These are phyloP conservation scores for Archips xylosteana DNA, from an alignment of 2,888 invertebrate species.

Conservation along the genomic window DNA sequence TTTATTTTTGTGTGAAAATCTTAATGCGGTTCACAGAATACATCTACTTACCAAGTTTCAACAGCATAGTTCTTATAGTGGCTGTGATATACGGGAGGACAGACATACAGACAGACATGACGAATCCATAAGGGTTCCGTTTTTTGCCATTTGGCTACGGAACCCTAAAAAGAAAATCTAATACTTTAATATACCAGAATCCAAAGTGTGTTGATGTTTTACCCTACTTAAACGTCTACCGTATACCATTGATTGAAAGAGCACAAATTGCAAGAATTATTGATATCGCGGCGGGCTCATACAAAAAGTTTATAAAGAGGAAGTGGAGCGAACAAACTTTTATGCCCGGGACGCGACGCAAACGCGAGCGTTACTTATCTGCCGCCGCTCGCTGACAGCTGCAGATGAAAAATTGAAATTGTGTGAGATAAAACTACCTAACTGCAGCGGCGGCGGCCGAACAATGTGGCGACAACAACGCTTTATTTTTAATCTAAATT, in stretches of 20 bases:
- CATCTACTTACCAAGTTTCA: too few species aligned
- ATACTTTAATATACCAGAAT: background rate
- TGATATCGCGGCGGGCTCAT: slow-evolving; percentile 74
- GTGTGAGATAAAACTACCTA: slow-evolving; percentile 85
- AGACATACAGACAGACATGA: too few species aligned
- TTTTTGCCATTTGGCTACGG: too few species aligned
- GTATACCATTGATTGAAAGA: slow-evolving; percentile 28
- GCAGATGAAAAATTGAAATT: slow-evolving; percentile 86
- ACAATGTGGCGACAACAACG: slow-evolving; percentile 71
- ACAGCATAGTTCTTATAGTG: too few species aligned
- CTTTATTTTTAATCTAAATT: slow-evolving; percentile 52
- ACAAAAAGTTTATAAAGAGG: slow-evolving; percentile 82
- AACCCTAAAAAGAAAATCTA: background rate
- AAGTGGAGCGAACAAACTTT: slow-evolving; percentile 83
- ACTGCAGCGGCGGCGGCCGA: slow-evolving; percentile 74
- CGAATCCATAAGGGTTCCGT: too few species aligned
- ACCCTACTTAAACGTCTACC: slow-evolving; percentile 30
- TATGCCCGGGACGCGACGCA: slow-evolving; percentile 74
- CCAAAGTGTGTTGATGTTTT: background rate
- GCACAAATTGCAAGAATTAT: slow-evolving; percentile 78
- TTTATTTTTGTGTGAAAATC: too few species aligned
- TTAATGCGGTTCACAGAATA: too few species aligned
- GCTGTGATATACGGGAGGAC: too few species aligned
- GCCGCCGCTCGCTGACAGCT: slow-evolving; percentile 81
- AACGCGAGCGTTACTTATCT: slow-evolving; percentile 83